phyloP scores from a whole-genome alignment of 2,797 vertebrate genomes.

The Fistularia commersonii region DNA sequence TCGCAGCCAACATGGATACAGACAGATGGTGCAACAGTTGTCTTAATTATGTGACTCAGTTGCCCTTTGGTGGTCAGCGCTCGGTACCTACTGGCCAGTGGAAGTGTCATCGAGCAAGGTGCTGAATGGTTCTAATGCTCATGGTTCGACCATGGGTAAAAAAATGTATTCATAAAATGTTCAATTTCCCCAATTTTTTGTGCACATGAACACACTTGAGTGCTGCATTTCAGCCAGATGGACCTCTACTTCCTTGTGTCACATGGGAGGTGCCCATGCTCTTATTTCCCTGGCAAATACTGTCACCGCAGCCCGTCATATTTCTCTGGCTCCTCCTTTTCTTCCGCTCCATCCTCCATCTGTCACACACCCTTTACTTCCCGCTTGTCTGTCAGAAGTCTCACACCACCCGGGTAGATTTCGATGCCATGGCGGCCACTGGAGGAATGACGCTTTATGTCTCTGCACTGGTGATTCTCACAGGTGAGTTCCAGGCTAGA shows the following conservation, averaged over 20 bases:
- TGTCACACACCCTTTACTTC: constrained; percentile 22
- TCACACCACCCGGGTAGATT: constrained; percentile 64
- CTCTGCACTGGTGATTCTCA: constrained; percentile 49
- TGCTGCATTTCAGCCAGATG: constrained; percentile 63
- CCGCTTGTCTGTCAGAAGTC: constrained; percentile 48
- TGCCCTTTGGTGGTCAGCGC: no score
- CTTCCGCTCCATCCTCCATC: constrained; percentile 34
- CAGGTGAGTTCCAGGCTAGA: constrained; percentile 65
- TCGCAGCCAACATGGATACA: no score
- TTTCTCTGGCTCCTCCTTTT: constrained; percentile 67
- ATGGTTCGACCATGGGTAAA: no score
- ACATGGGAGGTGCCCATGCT: constrained; percentile 68
- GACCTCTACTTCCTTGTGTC: constrained; percentile 62
- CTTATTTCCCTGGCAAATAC: constrained; percentile 84
- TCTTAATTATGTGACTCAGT: no score
- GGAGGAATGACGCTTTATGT: constrained; percentile 45
- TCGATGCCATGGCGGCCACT: constrained; percentile 85
- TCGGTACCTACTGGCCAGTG: no score
- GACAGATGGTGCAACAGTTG: no score
- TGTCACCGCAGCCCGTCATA: constrained; percentile 72
- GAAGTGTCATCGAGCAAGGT: no score
- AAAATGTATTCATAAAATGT: no score
- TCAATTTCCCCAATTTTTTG: background rate
- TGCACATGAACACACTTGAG: constrained; percentile 19
- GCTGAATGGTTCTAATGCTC: no score